Evolutionary conservation across 1,140 invertebrate genomes (phyloP).

Genomic region (Drosophila kikkawai): DNA sequence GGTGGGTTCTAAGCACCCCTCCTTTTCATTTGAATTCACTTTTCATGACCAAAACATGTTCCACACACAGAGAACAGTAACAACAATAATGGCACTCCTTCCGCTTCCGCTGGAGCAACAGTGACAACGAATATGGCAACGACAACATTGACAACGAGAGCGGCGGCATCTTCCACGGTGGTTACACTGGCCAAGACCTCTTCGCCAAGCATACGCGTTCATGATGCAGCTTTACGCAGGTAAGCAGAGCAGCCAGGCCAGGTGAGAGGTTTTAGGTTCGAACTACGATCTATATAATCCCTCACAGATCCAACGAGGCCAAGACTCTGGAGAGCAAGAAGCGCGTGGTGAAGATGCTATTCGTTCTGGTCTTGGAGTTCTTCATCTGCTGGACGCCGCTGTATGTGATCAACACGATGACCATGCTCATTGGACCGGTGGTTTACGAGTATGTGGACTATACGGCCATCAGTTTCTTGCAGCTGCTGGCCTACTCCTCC

Average conservation of each 20-base stretch:
- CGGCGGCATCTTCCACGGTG: constrained; percentile 9
- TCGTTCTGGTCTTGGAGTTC: constrained; percentile 95
- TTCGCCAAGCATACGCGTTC: constrained; percentile 70
- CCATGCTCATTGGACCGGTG: constrained; percentile 89
- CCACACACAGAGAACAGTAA: constrained; percentile 48
- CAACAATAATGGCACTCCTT: constrained; percentile 55
- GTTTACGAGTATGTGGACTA: constrained; percentile 90
- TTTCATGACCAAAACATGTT: neutral
- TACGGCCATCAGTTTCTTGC: constrained; percentile 91
- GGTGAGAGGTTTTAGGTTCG: constrained; percentile 58
- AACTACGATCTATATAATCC: neutral
- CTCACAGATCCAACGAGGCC: constrained; percentile 84
- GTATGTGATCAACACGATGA: constrained; percentile 93
- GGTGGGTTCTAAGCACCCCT: constrained; percentile 24
- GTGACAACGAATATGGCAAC: constrained; percentile 26
- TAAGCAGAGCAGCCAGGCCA: constrained; percentile 1
- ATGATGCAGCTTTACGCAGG: constrained; percentile 75
- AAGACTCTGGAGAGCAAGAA: constrained; percentile 85
- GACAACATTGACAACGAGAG: constrained; percentile 44
- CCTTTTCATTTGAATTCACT: neutral
- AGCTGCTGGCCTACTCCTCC: constrained; percentile 93
- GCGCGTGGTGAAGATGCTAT: constrained; percentile 95
- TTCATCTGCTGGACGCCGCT: constrained; percentile 97
- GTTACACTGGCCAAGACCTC: constrained; percentile 51
- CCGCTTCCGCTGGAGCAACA: neutral